These are phyloP conservation scores for Echiichthys vipera DNA, from an alignment of 2,797 vertebrate species.

Conservation along the genomic window DNA sequence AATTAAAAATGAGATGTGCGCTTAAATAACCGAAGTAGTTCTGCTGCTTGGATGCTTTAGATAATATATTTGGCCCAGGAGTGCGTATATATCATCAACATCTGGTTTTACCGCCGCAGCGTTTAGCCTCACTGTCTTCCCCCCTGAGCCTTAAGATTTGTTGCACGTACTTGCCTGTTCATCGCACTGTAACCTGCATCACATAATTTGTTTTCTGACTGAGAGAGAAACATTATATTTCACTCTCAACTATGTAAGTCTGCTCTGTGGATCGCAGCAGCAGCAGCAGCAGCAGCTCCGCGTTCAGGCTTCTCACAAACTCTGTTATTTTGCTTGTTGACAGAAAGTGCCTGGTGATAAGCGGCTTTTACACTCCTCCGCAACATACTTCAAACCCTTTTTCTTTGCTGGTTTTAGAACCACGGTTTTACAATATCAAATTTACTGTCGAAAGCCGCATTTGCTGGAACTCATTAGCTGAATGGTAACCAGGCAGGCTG, in stretches of 20 bases:
- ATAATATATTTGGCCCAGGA: slow-evolving; percentile 39
- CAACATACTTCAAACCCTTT: background rate
- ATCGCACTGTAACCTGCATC: slow-evolving; percentile 11
- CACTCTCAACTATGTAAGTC: slow-evolving; percentile 3
- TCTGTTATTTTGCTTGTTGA: slow-evolving; percentile 5
- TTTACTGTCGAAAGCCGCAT: background rate
- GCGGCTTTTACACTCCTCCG: background rate
- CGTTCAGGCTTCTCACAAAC: background rate
- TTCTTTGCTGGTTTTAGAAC: background rate
- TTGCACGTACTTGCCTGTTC: slow-evolving; percentile 25
- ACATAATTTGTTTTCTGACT: slow-evolving; percentile 24
- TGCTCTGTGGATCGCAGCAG: slow-evolving; percentile 24
- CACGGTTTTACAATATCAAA: background rate
- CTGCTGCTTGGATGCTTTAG: slow-evolving; percentile 22
- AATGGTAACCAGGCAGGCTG: slow-evolving; percentile 7
- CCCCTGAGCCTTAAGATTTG: slow-evolving; percentile 40
- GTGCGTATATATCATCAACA: slow-evolving; percentile 51
- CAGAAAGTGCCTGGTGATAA: slow-evolving; percentile 9
- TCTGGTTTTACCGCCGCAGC: slow-evolving; percentile 54
- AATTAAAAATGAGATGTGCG: slow-evolving; percentile 6
- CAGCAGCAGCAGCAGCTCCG: too few relatives aligned
- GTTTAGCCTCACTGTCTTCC: slow-evolving; percentile 11
- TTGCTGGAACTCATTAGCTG: slow-evolving; percentile 51
- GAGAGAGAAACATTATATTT: slow-evolving; percentile 45
- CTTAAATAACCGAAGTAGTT: slow-evolving; percentile 26